A percentile compares a stretch with the other conserved stretches of the same genome.
Conservation (phyloP, 2,797 vertebrate species). For the Ceyx erithaca region DNA sequence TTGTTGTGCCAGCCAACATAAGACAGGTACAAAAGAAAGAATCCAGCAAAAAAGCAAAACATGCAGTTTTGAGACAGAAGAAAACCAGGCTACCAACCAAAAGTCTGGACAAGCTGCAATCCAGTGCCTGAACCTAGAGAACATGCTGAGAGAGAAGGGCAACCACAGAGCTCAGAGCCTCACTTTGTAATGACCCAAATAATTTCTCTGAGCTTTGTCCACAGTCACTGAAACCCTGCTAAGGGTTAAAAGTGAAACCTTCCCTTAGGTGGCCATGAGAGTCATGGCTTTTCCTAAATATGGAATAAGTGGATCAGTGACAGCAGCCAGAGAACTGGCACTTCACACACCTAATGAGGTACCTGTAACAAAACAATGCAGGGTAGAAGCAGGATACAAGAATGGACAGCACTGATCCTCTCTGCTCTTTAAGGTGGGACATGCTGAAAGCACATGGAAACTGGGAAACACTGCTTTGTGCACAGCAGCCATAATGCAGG, state of each 20-base stretch:
- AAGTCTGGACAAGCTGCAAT: neutral
- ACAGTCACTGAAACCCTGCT: neutral
- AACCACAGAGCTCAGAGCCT: neutral
- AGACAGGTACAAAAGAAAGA: neutral
- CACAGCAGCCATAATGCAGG: neutral
- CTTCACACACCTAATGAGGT: neutral
- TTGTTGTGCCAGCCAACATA: neutral
- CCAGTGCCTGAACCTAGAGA: neutral
- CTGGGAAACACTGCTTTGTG: neutral
- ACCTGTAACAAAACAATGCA: neutral
- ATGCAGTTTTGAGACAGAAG: neutral
- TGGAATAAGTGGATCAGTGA: neutral
- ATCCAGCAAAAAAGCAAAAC: neutral
- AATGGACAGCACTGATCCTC: neutral
- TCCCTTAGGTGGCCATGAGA: neutral
- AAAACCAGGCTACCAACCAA: neutral
- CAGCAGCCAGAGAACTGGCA: neutral
- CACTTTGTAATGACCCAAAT: neutral
- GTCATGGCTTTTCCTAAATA: neutral
- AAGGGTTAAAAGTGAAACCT: neutral
- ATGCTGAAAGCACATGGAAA: neutral
- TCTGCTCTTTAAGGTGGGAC: neutral
- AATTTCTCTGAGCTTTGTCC: neutral
- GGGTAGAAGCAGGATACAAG: rapidly evolving
- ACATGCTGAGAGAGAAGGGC: neutral